Conservation (phyloP, 2,113 vertebrate genomes). For the Limnothrissa miodon region DNA sequence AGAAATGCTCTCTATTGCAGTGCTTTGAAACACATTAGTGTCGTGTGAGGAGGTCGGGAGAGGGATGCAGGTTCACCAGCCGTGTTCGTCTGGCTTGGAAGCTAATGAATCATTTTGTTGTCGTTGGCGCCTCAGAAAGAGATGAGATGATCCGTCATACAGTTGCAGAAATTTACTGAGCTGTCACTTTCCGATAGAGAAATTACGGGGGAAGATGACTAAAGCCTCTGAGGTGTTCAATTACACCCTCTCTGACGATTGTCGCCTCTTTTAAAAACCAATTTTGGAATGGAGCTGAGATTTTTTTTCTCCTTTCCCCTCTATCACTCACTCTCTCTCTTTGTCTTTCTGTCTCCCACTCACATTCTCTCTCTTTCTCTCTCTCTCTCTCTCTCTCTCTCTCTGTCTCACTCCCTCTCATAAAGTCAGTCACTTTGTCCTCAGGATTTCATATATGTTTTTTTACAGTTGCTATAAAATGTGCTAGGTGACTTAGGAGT, state of each 20-base stretch:
- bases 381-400: background rate
- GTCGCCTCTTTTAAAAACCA: conserved; percentile 62
- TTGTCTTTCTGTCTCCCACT: background rate
- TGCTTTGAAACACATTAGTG: conserved; percentile 46
- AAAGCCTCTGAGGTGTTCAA: conserved; percentile 61
- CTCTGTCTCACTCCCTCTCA: background rate
- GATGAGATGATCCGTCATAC: conserved; percentile 65
- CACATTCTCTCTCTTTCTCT: background rate
- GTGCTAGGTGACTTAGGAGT: background rate
- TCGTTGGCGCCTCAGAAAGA: conserved; percentile 45
- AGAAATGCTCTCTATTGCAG: conserved; percentile 35
- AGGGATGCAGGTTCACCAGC: conserved; percentile 31
- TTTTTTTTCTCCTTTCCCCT: conserved; percentile 41
- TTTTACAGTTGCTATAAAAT: background rate
- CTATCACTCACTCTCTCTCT: background rate
- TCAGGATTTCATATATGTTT: background rate
- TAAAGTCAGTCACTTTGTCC: background rate
- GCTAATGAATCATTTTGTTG: conserved; percentile 60
- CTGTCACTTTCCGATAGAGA: conserved; percentile 66
- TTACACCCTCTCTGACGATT: conserved; percentile 58
- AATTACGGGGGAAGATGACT: conserved; percentile 65
- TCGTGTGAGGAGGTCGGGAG: conserved; percentile 31
- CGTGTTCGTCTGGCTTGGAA: conserved; percentile 52
- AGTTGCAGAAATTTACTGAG: conserved; percentile 58
- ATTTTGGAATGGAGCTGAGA: conserved; percentile 38